These are phyloP conservation scores for Limnephilus rhombicus DNA, from an alignment of 2,888 invertebrate genomes.

Conservation along the genomic window DNA sequence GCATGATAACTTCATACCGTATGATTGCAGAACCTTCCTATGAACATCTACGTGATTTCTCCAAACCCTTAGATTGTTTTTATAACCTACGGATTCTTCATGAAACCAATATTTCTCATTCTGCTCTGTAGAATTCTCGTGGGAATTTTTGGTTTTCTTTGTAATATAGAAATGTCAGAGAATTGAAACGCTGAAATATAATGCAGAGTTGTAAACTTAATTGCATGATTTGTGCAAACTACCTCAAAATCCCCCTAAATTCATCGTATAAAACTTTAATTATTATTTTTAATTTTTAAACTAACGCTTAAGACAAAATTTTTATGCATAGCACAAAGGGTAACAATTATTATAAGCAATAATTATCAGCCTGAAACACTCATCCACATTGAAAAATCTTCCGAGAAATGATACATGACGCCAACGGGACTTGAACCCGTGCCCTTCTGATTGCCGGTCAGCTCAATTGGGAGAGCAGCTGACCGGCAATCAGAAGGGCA, in stretches of 20 bases:
- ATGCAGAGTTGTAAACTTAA: too few relatives aligned
- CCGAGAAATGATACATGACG: too few relatives aligned
- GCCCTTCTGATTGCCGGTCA: too few relatives aligned
- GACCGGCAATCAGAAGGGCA: too few relatives aligned
- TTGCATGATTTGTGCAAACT: not conserved
- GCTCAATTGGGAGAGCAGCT: too few relatives aligned
- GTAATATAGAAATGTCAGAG: not conserved
- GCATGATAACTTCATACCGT: slow-evolving; percentile 11
- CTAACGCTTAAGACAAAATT: too few relatives aligned
- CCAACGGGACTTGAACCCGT: too few relatives aligned
- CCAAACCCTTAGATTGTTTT: not conserved
- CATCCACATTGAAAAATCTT: too few relatives aligned
- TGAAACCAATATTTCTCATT: not conserved
- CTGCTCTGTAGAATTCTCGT: not conserved
- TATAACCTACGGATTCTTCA: not conserved
- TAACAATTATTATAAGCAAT: too few relatives aligned
- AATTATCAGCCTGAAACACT: too few relatives aligned
- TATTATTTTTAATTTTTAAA: too few relatives aligned
- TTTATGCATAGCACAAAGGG: too few relatives aligned
- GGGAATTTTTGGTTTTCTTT: not conserved
- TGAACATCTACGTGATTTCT: not conserved
- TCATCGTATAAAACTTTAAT: not conserved
- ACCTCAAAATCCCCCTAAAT: not conserved
- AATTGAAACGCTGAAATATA: not conserved
- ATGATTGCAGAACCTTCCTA: not conserved